Percentiles rank a stretch among this genome's conserved stretches.
Conservation (phyloP, 23 tunicate genomes). For the Ciona savignyi region DNA sequence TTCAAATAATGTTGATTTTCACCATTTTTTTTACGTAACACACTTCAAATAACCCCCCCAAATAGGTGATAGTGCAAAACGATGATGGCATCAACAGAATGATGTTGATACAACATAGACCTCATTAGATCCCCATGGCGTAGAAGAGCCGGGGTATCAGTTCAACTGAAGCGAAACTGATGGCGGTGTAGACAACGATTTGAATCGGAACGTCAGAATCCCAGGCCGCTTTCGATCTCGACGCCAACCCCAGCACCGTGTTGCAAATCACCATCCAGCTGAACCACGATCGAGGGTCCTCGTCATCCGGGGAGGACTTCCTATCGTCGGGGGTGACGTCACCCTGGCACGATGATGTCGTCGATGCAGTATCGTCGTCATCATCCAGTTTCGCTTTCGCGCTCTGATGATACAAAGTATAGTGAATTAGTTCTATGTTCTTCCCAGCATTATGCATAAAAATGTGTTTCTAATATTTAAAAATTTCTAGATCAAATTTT, state of each 20-base stretch:
- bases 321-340: constrained; percentile 6
- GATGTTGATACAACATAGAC: no score
- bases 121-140: constrained; percentile 24
- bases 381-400: constrained; percentile 13
- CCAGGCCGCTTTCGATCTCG: constrained; percentile 31
- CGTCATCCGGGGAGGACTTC: constrained; percentile 25
- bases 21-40: no score
- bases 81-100: no score
- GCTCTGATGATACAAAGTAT: neutral
- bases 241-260: constrained; percentile 10
- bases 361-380: constrained; percentile 2
- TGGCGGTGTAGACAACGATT: constrained; percentile 38
- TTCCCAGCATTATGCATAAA: no score
- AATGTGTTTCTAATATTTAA: no score
- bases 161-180: constrained; percentile 60
- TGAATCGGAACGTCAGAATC: constrained; percentile 67
- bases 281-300: constrained; percentile 22
- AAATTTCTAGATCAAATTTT: no score
- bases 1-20: no score
- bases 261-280: constrained; percentile 38
- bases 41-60: no score
- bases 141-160: constrained; percentile 37
- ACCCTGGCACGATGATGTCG: constrained; percentile 18
- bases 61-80: no score
- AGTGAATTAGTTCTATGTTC: no score